phyloP scores from a whole-genome alignment of 2,888 invertebrate genomes.

The Catocala nupta region DNA sequence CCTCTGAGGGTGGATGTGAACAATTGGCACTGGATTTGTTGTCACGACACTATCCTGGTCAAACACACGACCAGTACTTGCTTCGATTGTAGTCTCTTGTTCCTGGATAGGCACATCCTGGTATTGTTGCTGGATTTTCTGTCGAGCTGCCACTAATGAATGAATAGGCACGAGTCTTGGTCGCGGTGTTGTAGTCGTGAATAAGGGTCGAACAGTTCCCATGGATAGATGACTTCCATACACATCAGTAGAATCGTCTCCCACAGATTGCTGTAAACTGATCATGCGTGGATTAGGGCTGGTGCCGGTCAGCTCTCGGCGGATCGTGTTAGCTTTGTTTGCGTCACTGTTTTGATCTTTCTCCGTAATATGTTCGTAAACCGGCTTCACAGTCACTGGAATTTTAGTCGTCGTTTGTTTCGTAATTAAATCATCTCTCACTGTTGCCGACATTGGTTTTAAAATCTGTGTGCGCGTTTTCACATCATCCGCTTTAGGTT shows the following conservation, averaged over 20 bases:
- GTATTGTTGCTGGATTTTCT: conserved; percentile 81
- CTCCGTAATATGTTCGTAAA: conserved; percentile 82
- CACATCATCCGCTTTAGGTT: conserved; percentile 68
- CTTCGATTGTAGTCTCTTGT: conserved; percentile 82
- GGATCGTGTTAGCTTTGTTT: conserved; percentile 86
- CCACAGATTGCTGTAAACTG: conserved; percentile 87
- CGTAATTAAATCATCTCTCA: conserved; percentile 73
- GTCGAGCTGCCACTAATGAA: conserved; percentile 80
- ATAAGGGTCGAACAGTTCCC: conserved; percentile 89
- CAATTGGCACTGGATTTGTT: conserved; percentile 84
- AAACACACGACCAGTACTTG: conserved; percentile 84
- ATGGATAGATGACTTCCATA: conserved; percentile 90
- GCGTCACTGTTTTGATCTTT: conserved; percentile 74
- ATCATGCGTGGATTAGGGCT: conserved; percentile 86
- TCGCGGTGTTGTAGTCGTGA: conserved; percentile 88
- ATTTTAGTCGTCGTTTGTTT: conserved; percentile 78
- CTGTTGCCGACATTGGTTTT: conserved; percentile 70
- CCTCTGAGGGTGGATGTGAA: conserved; percentile 84
- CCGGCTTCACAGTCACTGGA: conserved; percentile 82
- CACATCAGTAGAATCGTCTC: conserved; percentile 90
- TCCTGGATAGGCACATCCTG: conserved; percentile 72
- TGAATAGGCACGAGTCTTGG: conserved; percentile 86
- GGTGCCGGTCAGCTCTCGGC: conserved; percentile 89
- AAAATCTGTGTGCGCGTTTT: conserved; percentile 73
- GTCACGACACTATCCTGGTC: conserved; percentile 83